Conservation (phyloP, 2,888 invertebrate genomes). For the Urechis unicinctus region DNA sequence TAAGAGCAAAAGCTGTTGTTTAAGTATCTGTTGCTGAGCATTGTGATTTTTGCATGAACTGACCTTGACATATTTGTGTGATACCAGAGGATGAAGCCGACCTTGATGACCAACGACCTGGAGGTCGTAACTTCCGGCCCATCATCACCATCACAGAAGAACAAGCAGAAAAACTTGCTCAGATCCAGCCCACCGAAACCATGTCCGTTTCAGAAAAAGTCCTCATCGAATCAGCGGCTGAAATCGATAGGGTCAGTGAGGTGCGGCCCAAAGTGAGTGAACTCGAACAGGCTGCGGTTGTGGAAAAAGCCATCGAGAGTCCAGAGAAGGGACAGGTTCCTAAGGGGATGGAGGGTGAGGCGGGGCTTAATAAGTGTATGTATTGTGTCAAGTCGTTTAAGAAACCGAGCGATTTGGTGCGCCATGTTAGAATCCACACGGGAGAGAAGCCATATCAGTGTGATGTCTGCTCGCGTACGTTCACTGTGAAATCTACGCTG, state of each 20-base stretch:
- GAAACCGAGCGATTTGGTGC: conserved; percentile 51
- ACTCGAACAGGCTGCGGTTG: background rate
- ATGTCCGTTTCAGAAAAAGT: conserved; percentile 45
- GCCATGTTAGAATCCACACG: conserved; percentile 53
- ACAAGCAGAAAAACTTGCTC: conserved; percentile 28
- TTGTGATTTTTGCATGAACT: too few relatives aligned
- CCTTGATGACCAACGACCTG: too few relatives aligned
- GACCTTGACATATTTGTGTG: too few relatives aligned
- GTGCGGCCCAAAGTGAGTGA: conserved; percentile 23
- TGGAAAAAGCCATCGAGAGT: background rate
- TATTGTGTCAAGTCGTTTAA: conserved; percentile 51
- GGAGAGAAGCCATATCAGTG: conserved; percentile 54
- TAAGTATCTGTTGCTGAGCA: too few relatives aligned
- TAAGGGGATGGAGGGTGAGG: background rate
- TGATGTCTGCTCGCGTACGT: conserved; percentile 45
- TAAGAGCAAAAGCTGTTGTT: too few relatives aligned
- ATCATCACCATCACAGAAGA: conserved; percentile 32
- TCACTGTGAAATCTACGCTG: conserved; percentile 51
- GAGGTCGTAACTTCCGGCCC: too few relatives aligned
- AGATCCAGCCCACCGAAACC: conserved; percentile 17
- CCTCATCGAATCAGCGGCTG: conserved; percentile 44
- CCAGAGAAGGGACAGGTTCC: background rate
- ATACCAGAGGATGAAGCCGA: too few relatives aligned
- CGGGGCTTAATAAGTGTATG: background rate
- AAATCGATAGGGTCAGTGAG: conserved; percentile 43